Conservation (phyloP, 2,113 vertebrate species). For the Pyrgilauda ruficollis region DNA sequence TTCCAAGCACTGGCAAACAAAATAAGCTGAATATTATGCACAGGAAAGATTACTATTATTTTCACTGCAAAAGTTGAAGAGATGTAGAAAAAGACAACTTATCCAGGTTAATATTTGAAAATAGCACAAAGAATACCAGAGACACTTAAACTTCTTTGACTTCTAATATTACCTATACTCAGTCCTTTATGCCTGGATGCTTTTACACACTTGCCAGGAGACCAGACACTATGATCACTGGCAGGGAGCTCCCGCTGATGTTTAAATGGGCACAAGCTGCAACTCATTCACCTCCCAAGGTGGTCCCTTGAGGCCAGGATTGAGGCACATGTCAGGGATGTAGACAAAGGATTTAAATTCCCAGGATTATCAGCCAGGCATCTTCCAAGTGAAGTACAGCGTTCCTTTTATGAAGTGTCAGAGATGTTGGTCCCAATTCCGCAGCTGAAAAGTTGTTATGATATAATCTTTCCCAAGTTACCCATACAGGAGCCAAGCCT, state of each 20-base stretch:
- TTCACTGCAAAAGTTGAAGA: background rate
- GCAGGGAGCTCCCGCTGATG: background rate
- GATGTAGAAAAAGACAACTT: background rate
- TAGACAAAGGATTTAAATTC: conserved; percentile 52
- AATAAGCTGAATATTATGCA: background rate
- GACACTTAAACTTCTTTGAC: background rate
- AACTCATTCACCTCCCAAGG: conserved; percentile 47
- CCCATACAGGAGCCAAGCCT: background rate
- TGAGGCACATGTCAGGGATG: conserved; percentile 14
- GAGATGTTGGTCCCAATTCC: conserved; percentile 15
- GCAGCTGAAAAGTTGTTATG: conserved; percentile 36
- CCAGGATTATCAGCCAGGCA: conserved; percentile 47
- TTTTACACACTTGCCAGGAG: background rate
- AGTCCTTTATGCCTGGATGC: background rate
- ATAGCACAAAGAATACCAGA: background rate
- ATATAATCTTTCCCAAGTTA: conserved; percentile 46
- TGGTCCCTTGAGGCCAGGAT: conserved; percentile 51
- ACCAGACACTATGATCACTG: background rate
- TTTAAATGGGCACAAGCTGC: conserved; percentile 27
- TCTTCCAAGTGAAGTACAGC: conserved; percentile 15
- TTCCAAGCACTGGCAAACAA: background rate
- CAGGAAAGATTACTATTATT: background rate
- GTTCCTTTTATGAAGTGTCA: conserved; percentile 42
- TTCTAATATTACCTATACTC: background rate
- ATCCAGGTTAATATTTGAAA: background rate